A percentile compares a stretch with the other conserved stretches of the same genome.
phyloP scores from a whole-genome alignment of 2,888 invertebrate genomes.

The Ophion costatus region DNA sequence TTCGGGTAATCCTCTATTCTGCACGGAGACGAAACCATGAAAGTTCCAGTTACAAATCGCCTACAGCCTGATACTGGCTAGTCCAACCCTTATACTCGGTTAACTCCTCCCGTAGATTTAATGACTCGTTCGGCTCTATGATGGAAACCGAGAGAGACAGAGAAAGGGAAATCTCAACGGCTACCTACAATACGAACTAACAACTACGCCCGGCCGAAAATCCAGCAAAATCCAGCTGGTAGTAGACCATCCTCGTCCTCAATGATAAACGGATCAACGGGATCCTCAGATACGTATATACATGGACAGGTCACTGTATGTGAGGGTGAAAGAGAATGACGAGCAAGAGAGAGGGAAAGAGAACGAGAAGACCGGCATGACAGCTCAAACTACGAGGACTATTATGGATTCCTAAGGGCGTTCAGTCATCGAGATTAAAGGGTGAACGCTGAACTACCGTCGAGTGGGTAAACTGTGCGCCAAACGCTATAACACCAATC shows the following conservation, averaged over 20 bases:
- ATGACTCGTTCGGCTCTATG: slow-evolving; percentile 41
- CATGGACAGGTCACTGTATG: neutral
- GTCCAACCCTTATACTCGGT: slow-evolving; percentile 15
- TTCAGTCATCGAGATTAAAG: slow-evolving; percentile 43
- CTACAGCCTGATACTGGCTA: slow-evolving; percentile 16
- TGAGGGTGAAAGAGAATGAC: neutral
- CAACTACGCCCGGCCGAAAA: slow-evolving; percentile 20
- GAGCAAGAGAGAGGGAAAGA: neutral
- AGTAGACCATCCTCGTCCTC: slow-evolving; percentile 3
- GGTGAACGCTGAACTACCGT: slow-evolving; percentile 29
- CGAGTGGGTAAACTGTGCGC: slow-evolving; percentile 32
- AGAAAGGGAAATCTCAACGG: slow-evolving; percentile 10
- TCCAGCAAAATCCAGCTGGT: slow-evolving; percentile 12
- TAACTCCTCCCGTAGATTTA: slow-evolving; percentile 50
- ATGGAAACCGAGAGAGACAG: neutral
- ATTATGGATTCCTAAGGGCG: slow-evolving; percentile 43
- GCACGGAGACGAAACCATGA: slow-evolving; percentile 49
- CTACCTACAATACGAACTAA: slow-evolving; percentile 35
- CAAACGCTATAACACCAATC: slow-evolving; percentile 30
- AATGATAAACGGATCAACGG: slow-evolving; percentile 38
- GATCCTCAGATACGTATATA: neutral
- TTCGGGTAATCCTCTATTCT: slow-evolving; percentile 48
- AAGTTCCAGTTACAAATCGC: slow-evolving; percentile 23
- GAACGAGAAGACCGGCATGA: neutral
- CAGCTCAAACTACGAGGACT: slow-evolving; percentile 28